phyloP scores from a whole-genome alignment of 1,140 invertebrate genomes.

The Antheraea mylitta region DNA sequence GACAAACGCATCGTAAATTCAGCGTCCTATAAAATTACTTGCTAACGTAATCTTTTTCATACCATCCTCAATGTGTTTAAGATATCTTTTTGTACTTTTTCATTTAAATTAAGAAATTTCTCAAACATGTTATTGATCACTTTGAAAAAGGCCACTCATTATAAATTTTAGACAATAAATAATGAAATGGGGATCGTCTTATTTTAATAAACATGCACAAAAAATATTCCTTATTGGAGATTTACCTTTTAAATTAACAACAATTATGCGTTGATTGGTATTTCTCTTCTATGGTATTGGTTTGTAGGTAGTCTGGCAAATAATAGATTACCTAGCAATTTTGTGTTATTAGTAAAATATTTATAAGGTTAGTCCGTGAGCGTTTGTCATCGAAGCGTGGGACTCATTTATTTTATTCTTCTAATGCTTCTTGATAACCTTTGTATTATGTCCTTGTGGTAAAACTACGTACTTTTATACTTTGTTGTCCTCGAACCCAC shows the following conservation, averaged over 20 bases:
- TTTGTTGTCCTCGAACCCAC: background rate
- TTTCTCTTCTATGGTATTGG: background rate
- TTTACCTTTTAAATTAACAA: background rate
- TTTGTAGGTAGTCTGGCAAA: conserved; percentile 1
- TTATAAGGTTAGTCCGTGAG: background rate
- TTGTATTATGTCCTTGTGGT: background rate
- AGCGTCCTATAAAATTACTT: background rate
- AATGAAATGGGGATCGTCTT: too few species aligned
- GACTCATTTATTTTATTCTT: background rate
- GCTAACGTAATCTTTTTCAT: too few species aligned
- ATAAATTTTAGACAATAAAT: background rate
- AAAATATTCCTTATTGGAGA: background rate
- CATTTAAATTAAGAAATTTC: too few species aligned
- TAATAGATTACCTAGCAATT: conserved; percentile 7
- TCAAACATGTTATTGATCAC: too few species aligned
- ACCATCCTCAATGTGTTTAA: too few species aligned
- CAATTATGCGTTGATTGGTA: background rate
- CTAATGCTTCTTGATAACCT: background rate
- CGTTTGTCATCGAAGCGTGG: background rate
- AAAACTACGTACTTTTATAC: background rate
- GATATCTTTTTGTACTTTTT: too few species aligned
- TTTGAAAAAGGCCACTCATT: too few species aligned
- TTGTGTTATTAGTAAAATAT: background rate
- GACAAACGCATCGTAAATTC: conserved; percentile 7
- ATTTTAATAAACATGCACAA: background rate